These are phyloP conservation scores for Napeogenes sylphis DNA, from an alignment of 2,888 invertebrate species.

Conservation along the genomic window DNA sequence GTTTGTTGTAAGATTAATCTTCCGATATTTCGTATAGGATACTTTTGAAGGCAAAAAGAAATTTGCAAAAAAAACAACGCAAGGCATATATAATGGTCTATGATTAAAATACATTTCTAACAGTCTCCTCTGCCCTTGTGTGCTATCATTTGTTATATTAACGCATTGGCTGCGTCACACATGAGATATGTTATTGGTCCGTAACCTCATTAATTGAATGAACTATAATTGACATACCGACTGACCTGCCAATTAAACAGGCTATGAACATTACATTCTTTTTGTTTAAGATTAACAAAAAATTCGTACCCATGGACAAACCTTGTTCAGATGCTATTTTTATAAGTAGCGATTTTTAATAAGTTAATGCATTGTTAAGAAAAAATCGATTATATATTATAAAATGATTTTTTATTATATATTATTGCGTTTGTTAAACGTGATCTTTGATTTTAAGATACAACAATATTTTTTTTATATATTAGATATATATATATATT, in stretches of 20 bases:
- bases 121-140: conserved; percentile 24
- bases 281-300: not conserved
- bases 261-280: conserved; percentile 38
- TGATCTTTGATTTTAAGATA: no score
- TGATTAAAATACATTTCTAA: not conserved
- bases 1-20: not conserved
- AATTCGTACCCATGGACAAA: conserved; percentile 14
- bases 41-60: no score
- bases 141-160: conserved; percentile 25
- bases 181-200: conserved; percentile 41
- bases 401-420: no score
- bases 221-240: conserved; percentile 74
- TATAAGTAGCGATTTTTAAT: no score
- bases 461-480: no score
- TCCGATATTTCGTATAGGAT: no score
- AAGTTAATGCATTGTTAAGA: no score
- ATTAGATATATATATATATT: no score
- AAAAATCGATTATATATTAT: no score
- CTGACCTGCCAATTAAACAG: conserved; percentile 72
- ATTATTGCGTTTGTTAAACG: no score
- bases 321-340: not conserved
- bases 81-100: no score
- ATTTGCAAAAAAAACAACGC: no score
- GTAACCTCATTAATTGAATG: conserved; percentile 71
- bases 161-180: conserved; percentile 32